Evolutionary conservation across 1,140 invertebrate species (phyloP).

Genomic region (Chironomus tepperi): DNA sequence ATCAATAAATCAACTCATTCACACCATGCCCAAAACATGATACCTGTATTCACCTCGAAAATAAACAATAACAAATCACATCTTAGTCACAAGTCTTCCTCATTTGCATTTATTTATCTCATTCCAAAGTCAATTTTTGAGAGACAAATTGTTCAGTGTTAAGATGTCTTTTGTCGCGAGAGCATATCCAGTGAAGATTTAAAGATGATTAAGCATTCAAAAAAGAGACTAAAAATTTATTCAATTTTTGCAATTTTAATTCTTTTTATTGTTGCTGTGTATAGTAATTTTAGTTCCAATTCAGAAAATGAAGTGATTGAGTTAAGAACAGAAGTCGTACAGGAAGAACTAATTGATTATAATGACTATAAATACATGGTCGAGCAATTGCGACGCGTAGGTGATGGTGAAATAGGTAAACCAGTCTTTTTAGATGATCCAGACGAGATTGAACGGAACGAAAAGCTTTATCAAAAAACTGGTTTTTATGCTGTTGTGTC

Average conservation of each 20-base stretch:
- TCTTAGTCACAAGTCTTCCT: no score
- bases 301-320: background rate
- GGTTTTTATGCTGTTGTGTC: slow-evolving; percentile 75
- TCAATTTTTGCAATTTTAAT: background rate
- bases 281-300: no score
- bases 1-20: no score
- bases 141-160: no score
- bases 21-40: no score
- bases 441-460: slow-evolving; percentile 41
- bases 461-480: slow-evolving; percentile 60
- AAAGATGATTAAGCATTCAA: no score
- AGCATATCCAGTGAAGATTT: no score
- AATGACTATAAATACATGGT: slow-evolving; percentile 55
- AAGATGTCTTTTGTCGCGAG: no score
- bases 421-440: slow-evolving; percentile 47
- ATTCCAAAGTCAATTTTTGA: no score
- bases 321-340: background rate
- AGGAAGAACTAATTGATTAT: slow-evolving; percentile 50
- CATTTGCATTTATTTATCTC: no score
- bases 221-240: background rate
- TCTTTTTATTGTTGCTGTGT: background rate
- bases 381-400: slow-evolving; percentile 47
- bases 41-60: no score
- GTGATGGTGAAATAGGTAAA: slow-evolving; percentile 61
- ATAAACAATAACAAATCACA: no score